Evolutionary conservation across 2,113 vertebrate species (phyloP).

Genomic region (Oncorhynchus nerka): DNA sequence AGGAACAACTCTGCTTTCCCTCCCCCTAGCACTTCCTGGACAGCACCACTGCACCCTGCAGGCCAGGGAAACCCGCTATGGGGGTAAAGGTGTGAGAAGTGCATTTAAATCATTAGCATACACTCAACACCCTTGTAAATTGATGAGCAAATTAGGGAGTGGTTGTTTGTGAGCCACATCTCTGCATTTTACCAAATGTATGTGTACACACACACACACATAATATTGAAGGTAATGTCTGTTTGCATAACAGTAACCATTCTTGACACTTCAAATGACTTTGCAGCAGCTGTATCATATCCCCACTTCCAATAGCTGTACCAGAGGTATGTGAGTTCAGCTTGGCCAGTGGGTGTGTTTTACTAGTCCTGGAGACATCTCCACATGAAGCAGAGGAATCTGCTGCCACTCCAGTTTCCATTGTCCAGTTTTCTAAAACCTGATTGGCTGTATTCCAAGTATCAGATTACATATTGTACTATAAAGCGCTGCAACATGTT

Average conservation of each 20-base stretch:
- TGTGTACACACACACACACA: too few species aligned
- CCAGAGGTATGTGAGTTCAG: conserved; percentile 9
- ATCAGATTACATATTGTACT: conserved; percentile 41
- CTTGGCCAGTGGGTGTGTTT: not conserved
- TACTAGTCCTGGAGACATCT: not conserved
- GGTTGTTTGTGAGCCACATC: too few species aligned
- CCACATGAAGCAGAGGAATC: too few species aligned
- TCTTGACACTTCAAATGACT: not conserved
- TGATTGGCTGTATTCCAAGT: conserved; percentile 44
- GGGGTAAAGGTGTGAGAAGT: too few species aligned
- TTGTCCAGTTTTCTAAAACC: conserved; percentile 27
- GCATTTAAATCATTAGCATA: too few species aligned
- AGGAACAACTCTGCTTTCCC: too few species aligned
- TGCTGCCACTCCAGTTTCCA: conserved; percentile 1
- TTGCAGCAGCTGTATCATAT: conserved; percentile 1
- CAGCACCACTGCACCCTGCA: not conserved
- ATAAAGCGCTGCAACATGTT: conserved; percentile 56
- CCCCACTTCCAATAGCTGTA: conserved; percentile 14
- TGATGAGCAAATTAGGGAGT: too few species aligned
- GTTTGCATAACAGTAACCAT: too few species aligned
- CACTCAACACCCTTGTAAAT: too few species aligned
- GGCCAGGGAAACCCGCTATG: not conserved
- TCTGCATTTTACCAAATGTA: too few species aligned
- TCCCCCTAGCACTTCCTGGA: too few species aligned
- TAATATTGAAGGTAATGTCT: too few species aligned